These are phyloP conservation scores for Felis chaus DNA, from an alignment of 2,113 vertebrate species.

Conservation along the genomic window DNA sequence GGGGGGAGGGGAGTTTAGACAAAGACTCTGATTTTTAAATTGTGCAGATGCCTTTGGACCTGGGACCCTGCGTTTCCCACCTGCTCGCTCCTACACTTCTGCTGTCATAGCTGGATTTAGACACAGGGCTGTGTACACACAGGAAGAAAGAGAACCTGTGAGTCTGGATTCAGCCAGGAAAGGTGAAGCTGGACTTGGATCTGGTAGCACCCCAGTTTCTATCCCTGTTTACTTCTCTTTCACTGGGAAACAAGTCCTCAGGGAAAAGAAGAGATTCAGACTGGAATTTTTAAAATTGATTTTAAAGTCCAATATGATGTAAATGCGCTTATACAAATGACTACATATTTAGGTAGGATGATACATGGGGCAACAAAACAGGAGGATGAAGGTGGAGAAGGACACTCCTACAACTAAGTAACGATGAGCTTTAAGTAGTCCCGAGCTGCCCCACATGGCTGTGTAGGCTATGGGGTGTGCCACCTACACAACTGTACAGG, in stretches of 20 bases:
- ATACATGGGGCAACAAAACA: neutral
- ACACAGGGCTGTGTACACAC: fast-evolving
- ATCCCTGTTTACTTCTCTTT: neutral
- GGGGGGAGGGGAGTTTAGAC: neutral
- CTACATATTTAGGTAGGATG: neutral
- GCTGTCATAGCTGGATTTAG: neutral
- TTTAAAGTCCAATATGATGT: neutral
- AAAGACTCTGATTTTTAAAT: neutral
- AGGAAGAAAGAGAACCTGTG: neutral
- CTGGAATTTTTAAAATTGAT: neutral
- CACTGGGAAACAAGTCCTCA: neutral
- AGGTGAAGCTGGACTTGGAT: neutral
- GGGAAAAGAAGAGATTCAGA: neutral
- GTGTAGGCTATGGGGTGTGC: too few relatives aligned
- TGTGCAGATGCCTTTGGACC: neutral
- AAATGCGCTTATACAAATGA: neutral
- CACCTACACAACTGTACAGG: fast-evolving
- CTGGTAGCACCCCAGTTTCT: neutral
- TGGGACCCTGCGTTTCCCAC: neutral
- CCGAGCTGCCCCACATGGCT: fast-evolving
- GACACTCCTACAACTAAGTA: neutral
- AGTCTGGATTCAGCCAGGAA: neutral
- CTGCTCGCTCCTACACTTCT: neutral
- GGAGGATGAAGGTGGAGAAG: neutral
- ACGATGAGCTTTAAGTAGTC: neutral